Percentiles rank a stretch among this genome's conserved stretches.
These are phyloP conservation scores for Nebria brevicollis DNA, from an alignment of 2,888 invertebrate genomes.

Conservation along the genomic window DNA sequence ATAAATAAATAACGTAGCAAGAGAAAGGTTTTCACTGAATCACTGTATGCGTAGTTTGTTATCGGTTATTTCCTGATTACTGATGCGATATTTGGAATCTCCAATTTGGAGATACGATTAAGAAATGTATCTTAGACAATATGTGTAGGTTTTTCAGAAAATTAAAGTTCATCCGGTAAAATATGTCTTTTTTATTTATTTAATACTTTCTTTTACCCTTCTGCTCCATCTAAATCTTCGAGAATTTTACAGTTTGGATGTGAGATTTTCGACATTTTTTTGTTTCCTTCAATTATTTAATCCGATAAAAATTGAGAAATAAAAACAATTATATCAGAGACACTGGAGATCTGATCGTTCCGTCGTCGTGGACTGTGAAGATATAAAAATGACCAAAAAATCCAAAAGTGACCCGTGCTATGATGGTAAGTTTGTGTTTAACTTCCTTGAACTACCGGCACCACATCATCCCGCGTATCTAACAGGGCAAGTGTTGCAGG, in stretches of 20 bases:
- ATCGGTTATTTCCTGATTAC: neutral
- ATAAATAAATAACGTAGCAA: conserved; percentile 40
- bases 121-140: neutral
- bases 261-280: neutral
- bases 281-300: neutral
- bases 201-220: too few relatives aligned
- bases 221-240: too few relatives aligned
- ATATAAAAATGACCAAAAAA: conserved; percentile 43
- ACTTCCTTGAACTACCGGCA: conserved; percentile 43
- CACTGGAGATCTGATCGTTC: neutral
- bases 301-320: neutral
- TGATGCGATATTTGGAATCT: neutral
- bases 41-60: conserved; percentile 6
- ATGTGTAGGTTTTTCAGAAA: neutral
- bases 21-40: conserved; percentile 55
- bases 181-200: too few relatives aligned
- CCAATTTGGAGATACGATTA: neutral
- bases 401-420: conserved; percentile 42
- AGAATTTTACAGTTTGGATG: too few relatives aligned
- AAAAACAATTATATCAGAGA: neutral
- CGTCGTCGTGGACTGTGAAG: neutral
- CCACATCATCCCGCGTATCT: neutral
- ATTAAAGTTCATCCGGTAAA: neutral
- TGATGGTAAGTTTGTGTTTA: neutral
- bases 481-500: neutral